Evolutionary conservation across 2,888 invertebrate species (phyloP), one percentile per base, ranked within the genome.

Genomic region (Drosophila kambysellisi): DNA sequence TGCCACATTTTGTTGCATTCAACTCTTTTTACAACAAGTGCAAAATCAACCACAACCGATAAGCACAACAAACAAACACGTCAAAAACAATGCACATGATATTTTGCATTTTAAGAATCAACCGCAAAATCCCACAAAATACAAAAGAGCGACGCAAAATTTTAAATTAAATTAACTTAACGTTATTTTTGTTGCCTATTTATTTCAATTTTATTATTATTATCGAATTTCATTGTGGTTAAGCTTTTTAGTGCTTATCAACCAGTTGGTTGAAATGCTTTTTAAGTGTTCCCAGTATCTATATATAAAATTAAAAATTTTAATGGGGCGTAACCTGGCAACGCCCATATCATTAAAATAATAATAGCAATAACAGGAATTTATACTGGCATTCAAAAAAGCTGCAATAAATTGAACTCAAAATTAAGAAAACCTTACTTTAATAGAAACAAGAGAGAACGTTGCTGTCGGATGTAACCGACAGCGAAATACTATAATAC

Each of bases 1-100:
- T 54, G 70, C 70, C 70, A 53, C 59, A 59, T 50, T 69, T 35
- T 67, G 67, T 69, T 69, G 69, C 68, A 67, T 15, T 30, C 43
- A 32, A 30, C 20, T 35, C 35, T 35, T 6, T 25, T 12, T 9
- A n/a, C 35, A n/a, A 25, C 11, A n/a, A 46, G 25, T 25, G 32
- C 25, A n/a, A 35, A n/a, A 30, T 30, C 17, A 17, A 37, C 70
- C 70, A 48, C 64, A 39, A 51, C 68, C 68, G 68, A 68, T 51
- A 56, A 68, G 57, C 51, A n/a, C 17, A 43, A 69, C 43, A 43
- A 69, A 69, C 52, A 56, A 69, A 69, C 52, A 56, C 30, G n/a
- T 8, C 41, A 52, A 33, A 17, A 33, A 9, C 37, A 37, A 35
- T 15, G 8, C 35, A 53, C 0, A 25, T 25, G 32, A 41, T n/a